Conservation (phyloP, 2,113 vertebrate species). For the Eurystomus gularis region DNA sequence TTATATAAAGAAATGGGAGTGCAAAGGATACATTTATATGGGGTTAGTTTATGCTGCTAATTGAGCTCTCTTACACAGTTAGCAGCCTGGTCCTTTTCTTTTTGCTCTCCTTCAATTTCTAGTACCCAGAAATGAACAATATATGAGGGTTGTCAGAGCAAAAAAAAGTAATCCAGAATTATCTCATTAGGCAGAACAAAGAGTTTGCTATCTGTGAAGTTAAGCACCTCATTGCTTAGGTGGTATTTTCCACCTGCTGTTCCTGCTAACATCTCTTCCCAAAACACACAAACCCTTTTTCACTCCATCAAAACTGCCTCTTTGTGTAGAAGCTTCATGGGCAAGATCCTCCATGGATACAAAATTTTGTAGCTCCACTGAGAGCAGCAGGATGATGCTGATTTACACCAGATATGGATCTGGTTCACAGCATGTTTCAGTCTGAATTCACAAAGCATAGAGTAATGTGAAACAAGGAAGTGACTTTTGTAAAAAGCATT, state of each 20-base stretch:
- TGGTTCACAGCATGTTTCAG: slow-evolving; percentile 14
- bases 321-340: background rate
- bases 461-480: slow-evolving; percentile 67
- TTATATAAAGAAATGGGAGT: background rate
- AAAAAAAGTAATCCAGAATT: background rate
- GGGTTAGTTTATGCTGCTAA: background rate
- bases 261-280: background rate
- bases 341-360: background rate
- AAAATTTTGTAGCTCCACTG: background rate
- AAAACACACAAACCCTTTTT: background rate
- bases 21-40: background rate
- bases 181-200: background rate
- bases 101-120: background rate
- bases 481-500: slow-evolving; percentile 70
- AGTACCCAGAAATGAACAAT: background rate
- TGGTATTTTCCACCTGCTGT: background rate
- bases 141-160: background rate
- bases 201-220: background rate
- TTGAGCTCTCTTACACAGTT: background rate
- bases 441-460: slow-evolving; percentile 56
- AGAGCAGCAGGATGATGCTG: slow-evolving; percentile 31
- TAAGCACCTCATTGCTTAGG: background rate
- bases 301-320: background rate
- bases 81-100: background rate
- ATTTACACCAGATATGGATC: slow-evolving; percentile 43